Conservation (phyloP, 2,113 vertebrate genomes). For the Phalacrocorax carbo region DNA sequence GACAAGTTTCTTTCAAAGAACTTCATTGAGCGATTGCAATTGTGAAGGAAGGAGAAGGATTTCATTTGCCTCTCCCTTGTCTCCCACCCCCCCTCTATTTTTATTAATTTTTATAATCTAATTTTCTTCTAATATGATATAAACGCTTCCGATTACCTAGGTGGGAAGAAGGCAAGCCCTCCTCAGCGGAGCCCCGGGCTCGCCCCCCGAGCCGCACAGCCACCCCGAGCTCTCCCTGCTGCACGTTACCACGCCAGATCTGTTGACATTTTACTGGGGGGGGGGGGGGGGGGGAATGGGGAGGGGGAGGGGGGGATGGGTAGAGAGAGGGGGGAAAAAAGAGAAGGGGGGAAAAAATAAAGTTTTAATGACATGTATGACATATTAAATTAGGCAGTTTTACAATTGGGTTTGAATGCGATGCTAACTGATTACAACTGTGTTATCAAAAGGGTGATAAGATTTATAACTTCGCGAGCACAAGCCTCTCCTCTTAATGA, state of each 20-base stretch:
- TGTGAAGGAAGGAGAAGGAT: not conserved
- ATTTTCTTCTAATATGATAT: not conserved
- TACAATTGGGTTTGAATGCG: conserved; percentile 74
- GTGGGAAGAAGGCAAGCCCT: conserved; percentile 10
- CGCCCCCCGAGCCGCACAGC: not conserved
- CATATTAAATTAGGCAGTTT: conserved; percentile 76
- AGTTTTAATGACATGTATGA: conserved; percentile 76
- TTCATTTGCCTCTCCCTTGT: not conserved
- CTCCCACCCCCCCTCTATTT: not conserved
- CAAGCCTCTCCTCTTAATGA: conserved; percentile 71
- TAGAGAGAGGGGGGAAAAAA: not conserved
- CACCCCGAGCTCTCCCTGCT: not conserved
- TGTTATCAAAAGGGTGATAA: conserved; percentile 79
- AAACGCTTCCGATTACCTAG: conserved; percentile 52
- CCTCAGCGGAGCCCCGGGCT: not conserved
- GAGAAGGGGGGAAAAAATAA: conserved; percentile 38
- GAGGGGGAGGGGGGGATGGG: not conserved
- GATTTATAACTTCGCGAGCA: conserved; percentile 77
- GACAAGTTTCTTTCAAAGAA: conserved; percentile 75
- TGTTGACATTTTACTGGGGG: conserved; percentile 31
- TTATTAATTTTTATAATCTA: not conserved
- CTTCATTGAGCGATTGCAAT: conserved; percentile 59
- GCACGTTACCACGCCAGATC: conserved; percentile 23
- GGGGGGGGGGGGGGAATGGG: not conserved
- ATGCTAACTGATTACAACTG: conserved; percentile 77